phyloP scores from a whole-genome alignment of 2,888 invertebrate genomes.

The Meiosimyza decipiens region DNA sequence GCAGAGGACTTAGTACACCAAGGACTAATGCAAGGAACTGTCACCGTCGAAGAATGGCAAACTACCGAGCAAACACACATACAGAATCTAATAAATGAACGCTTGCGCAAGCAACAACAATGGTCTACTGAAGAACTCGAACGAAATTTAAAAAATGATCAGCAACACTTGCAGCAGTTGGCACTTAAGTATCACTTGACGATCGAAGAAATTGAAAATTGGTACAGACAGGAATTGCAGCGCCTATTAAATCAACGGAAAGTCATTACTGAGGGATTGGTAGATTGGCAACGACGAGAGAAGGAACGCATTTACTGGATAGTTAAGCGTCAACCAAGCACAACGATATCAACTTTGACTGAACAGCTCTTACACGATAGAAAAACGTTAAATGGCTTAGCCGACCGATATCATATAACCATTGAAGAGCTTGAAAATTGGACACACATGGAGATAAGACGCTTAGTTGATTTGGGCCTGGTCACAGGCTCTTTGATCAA shows the following conservation, averaged over 20 bases:
- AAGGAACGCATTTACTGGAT: conserved; percentile 55
- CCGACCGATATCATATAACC: conserved; percentile 53
- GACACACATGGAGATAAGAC: conserved; percentile 55
- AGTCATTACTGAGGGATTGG: conserved; percentile 50
- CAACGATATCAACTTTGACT: conserved; percentile 51
- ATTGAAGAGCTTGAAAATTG: conserved; percentile 56
- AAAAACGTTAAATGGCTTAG: conserved; percentile 46
- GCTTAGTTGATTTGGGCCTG: conserved; percentile 55
- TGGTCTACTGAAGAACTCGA: conserved; percentile 62
- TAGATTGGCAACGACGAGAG: conserved; percentile 58
- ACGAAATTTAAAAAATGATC: conserved; percentile 53
- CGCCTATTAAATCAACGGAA: conserved; percentile 51
- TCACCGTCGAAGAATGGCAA: conserved; percentile 55
- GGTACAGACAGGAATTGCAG: conserved; percentile 57
- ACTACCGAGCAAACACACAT: conserved; percentile 53
- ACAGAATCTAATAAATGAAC: conserved; percentile 55
- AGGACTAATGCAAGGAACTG: conserved; percentile 50
- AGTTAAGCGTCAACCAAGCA: conserved; percentile 48
- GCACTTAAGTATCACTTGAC: conserved; percentile 54
- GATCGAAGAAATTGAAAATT: conserved; percentile 54
- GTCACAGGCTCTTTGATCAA: conserved; percentile 6
- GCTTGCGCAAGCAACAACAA: conserved; percentile 50
- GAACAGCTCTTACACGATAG: conserved; percentile 49
- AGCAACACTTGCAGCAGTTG: conserved; percentile 51
- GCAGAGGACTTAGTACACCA: conserved; percentile 48